Evolutionary conservation across 2,113 vertebrate species (phyloP).

Genomic region (Chionomys nivalis): DNA sequence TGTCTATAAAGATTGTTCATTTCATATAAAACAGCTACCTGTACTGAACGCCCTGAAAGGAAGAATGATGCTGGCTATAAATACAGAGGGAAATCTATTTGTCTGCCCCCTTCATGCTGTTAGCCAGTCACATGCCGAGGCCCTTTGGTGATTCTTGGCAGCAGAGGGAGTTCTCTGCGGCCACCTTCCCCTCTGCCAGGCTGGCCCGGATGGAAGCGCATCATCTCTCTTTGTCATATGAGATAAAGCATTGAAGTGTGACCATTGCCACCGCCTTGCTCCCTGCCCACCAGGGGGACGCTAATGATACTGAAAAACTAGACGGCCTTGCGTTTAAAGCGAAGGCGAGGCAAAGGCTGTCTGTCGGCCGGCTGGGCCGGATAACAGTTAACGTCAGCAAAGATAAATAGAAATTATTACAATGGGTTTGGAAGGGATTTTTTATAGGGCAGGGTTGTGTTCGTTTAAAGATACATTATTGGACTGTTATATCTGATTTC

Average conservation of each 20-base stretch:
- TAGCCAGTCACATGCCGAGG: slow-evolving; percentile 85
- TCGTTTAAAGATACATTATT: slow-evolving; percentile 86
- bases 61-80: slow-evolving; percentile 96
- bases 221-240: slow-evolving; percentile 91
- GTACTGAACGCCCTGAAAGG: slow-evolving; percentile 91
- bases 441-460: slow-evolving; percentile 83
- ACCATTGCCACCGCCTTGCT: slow-evolving; percentile 87
- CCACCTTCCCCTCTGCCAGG: slow-evolving; percentile 84
- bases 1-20: slow-evolving; percentile 99
- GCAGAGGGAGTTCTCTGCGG: slow-evolving; percentile 85
- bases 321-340: slow-evolving; percentile 78
- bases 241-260: slow-evolving; percentile 91
- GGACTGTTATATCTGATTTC: slow-evolving; percentile 87
- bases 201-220: slow-evolving; percentile 82
- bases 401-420: slow-evolving; percentile 89
- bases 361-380: slow-evolving; percentile 83
- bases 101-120: slow-evolving; percentile 88
- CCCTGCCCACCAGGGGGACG: slow-evolving; percentile 87
- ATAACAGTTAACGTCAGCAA: slow-evolving; percentile 86
- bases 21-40: slow-evolving; percentile 97
- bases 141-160: slow-evolving; percentile 83
- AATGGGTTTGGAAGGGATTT: slow-evolving; percentile 85
- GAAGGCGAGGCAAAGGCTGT: slow-evolving; percentile 85
- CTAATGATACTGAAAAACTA: slow-evolving; percentile 88
- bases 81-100: slow-evolving; percentile 95